These are phyloP conservation scores for Anomalospiza imberbis DNA, from an alignment of 2,797 vertebrate genomes.

Conservation along the genomic window DNA sequence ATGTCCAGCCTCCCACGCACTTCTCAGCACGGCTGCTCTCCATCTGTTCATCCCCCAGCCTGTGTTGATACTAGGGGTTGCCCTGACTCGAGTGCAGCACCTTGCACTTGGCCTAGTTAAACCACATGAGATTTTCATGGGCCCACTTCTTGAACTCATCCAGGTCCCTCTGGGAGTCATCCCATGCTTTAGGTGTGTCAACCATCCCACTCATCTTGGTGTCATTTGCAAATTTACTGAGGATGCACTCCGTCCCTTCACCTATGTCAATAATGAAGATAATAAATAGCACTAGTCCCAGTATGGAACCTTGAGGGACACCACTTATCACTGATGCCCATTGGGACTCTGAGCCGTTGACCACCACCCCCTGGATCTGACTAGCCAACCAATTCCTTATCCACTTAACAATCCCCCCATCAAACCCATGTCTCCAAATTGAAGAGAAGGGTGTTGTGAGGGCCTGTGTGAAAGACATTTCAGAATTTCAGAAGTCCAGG, in stretches of 20 bases:
- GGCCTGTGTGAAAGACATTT: background rate
- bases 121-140: background rate
- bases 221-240: background rate
- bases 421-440: accelerated
- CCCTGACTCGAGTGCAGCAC: accelerated
- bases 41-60: accelerated
- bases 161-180: background rate
- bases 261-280: background rate
- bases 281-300: background rate
- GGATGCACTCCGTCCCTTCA: background rate
- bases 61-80: accelerated
- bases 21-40: accelerated
- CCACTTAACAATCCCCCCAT: background rate
- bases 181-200: background rate
- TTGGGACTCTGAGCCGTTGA: background rate
- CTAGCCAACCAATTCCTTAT: background rate
- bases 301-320: background rate
- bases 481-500: background rate
- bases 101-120: background rate
- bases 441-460: background rate
- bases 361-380: background rate
- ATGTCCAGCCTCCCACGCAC: background rate
- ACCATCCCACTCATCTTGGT: background rate
- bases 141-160: background rate
- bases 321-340: background rate